phyloP scores from a whole-genome alignment of 2,113 vertebrate genomes.

The Heterotis niloticus region DNA sequence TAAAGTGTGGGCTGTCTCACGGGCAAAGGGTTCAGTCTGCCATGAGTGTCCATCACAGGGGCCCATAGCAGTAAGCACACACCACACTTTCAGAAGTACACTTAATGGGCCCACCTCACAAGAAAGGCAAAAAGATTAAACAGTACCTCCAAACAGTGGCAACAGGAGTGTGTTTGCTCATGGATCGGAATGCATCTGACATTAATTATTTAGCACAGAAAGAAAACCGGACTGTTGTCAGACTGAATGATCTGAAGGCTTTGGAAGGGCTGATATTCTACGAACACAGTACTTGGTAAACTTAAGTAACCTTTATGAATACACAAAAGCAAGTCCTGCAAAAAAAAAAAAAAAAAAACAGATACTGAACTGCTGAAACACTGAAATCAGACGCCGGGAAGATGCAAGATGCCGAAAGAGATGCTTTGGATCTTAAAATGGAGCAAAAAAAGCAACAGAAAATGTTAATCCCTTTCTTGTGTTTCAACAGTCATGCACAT shows the following conservation, averaged over 20 bases:
- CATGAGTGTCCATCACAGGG: conserved; percentile 35
- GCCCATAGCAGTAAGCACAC: conserved; percentile 22
- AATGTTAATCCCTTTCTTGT: neutral
- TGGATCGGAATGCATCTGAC: conserved; percentile 57
- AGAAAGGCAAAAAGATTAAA: neutral
- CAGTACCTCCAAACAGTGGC: conserved; percentile 54
- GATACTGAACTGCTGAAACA: neutral
- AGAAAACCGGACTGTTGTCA: conserved; percentile 59
- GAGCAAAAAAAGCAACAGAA: neutral
- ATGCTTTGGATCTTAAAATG: neutral
- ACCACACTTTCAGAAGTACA: neutral
- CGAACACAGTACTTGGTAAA: neutral
- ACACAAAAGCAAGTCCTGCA: neutral
- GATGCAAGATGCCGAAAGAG: neutral
- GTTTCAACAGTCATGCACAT: conserved; percentile 9
- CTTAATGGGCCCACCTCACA: conserved; percentile 19
- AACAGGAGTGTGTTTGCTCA: conserved; percentile 53
- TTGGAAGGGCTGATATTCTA: conserved; percentile 50
- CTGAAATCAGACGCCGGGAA: too few relatives aligned
- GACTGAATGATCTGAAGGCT: conserved; percentile 61
- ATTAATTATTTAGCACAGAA: conserved; percentile 66
- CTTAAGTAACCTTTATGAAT: neutral
- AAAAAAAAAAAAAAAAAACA: neutral
- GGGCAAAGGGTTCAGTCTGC: conserved; percentile 46
- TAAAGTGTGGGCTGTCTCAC: conserved; percentile 22